Base-by-base conservation (phyloP, 37 sponge, comb jelly and placozoan species). In the Petrosia ficiformis region DNA sequence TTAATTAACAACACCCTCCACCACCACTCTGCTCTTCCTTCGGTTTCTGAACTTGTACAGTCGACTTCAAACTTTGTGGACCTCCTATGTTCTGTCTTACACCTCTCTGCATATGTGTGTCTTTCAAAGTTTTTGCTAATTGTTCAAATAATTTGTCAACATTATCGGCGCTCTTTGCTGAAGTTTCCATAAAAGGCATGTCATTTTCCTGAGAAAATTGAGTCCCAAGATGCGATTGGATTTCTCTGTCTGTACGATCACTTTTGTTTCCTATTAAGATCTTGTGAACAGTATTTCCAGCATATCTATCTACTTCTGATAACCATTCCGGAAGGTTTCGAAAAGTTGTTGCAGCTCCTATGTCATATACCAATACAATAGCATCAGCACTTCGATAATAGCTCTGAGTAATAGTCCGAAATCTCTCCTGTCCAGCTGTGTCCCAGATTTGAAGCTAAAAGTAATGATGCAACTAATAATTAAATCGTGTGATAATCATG, bases 371-470 rank as follows among this genome's bases (percentile, higher is more conserved):
- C 14, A 95, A 67, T 1, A 95, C 89, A 72, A 91, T 87, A 32
- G 96, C 96, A 72, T 95, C 92, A 2, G 96, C 96, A 79, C 89
- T 91, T 31, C 92, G 67, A 59, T 95, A 95, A 83, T 91, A 95
- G 70, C 96, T 95, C 69, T 95, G 96, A 16, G 96, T 91, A 76
- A 95, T 91, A 43, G 96, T 91, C 36, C 92, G 69, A 70, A 95
- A 95, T 33, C 96, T 54, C 56, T 95, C 96, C 76, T 95, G 96
- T 0, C 96, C 96, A 10, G 96, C 96, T 3, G 96, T 95, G 77
- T 95, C 96, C 96, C 96, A 95, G 54, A 95, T 89, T 39, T 95
- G 96, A 3, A 95, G 86, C 96, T 95, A 70, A 54, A 77, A 25
- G 29, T 39, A 3, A 74, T 44, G 41, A 64, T 5, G 52, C n/a